These are phyloP conservation scores for Neogale vison DNA, from an alignment of 2,113 vertebrate species.

Conservation along the genomic window DNA sequence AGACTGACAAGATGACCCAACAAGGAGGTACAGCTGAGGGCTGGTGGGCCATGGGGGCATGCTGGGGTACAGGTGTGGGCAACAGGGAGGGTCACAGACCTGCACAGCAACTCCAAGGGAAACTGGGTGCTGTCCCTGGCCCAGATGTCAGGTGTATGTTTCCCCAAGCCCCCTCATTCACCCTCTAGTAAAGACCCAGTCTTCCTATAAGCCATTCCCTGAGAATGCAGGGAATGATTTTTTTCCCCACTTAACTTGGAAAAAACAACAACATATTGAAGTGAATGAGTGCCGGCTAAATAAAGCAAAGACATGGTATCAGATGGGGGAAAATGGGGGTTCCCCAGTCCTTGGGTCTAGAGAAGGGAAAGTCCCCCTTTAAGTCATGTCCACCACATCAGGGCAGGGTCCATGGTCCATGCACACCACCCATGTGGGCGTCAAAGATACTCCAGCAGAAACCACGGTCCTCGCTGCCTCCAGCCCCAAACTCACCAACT, in stretches of 20 bases:
- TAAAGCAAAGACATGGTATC: background rate
- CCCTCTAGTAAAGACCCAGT: background rate
- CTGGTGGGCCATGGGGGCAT: background rate
- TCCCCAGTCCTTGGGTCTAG: background rate
- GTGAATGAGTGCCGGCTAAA: background rate
- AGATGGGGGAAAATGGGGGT: background rate
- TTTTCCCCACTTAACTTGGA: background rate
- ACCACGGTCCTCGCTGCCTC: accelerated
- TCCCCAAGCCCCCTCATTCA: background rate
- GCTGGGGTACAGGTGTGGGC: background rate
- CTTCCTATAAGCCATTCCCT: background rate
- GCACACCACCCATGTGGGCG: background rate
- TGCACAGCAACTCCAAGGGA: background rate
- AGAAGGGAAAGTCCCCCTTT: background rate
- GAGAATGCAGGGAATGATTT: background rate
- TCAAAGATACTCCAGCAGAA: background rate
- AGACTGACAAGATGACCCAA: background rate
- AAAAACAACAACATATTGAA: background rate
- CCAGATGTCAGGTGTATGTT: background rate
- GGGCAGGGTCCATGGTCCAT: background rate
- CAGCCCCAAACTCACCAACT: background rate
- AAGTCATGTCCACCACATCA: background rate
- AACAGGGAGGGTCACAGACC: background rate
- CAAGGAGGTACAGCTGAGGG: background rate
- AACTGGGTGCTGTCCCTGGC: too few species aligned